Evolutionary conservation across 2,113 vertebrate genomes (phyloP).

Genomic region (Neomonachus schauinslandi): DNA sequence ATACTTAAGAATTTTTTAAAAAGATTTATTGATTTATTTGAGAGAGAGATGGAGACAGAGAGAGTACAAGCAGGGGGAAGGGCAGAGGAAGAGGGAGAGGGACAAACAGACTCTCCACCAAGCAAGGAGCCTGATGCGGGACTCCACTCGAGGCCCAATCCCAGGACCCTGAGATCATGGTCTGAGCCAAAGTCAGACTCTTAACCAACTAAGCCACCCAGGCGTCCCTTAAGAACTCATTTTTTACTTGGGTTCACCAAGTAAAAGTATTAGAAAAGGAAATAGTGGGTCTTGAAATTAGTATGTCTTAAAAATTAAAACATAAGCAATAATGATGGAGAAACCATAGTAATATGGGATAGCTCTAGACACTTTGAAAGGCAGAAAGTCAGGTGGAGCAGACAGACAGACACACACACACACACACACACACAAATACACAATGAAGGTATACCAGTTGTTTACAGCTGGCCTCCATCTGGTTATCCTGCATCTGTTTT

Average conservation of each 20-base stretch:
- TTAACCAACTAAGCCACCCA: background rate
- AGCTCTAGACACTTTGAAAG: background rate
- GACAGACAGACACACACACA: accelerated
- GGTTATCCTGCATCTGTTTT: background rate
- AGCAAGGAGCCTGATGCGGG: background rate
- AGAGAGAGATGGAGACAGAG: background rate
- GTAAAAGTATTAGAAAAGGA: background rate
- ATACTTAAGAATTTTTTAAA: background rate
- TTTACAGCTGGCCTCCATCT: background rate
- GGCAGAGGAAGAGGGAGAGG: background rate
- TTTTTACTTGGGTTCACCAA: background rate
- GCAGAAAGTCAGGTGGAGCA: background rate
- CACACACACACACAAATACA: background rate
- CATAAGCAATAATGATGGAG: background rate
- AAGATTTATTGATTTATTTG: background rate
- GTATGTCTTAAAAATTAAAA: background rate
- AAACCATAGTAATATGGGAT: background rate
- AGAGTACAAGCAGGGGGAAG: background rate
- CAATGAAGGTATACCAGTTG: background rate
- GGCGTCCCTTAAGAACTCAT: background rate
- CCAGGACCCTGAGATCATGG: background rate
- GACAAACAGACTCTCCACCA: background rate
- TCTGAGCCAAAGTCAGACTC: background rate
- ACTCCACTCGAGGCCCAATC: background rate
- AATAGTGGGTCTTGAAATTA: background rate